A percentile compares a stretch with the other conserved stretches of the same genome.
These are phyloP conservation scores for Acheta domesticus DNA, from an alignment of 2,888 invertebrate species.

Conservation along the genomic window DNA sequence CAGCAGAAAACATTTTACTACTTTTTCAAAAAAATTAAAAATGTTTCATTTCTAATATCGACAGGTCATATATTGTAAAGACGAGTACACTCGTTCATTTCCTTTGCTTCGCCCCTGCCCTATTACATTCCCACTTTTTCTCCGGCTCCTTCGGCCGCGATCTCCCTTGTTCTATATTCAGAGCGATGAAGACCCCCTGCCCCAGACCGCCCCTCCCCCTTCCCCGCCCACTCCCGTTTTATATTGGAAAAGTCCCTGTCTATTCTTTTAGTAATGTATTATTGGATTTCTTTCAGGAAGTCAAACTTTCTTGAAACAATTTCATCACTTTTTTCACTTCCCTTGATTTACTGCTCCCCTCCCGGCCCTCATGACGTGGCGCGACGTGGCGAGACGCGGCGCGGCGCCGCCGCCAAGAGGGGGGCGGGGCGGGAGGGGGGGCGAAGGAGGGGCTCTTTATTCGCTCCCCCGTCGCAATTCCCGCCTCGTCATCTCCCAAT, in stretches of 20 bases:
- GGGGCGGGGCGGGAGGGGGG: not conserved
- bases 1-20: no score
- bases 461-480: no score
- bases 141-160: no score
- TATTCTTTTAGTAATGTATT: slow-evolving; percentile 18
- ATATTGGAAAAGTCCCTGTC: slow-evolving; percentile 2
- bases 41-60: no score
- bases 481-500: no score
- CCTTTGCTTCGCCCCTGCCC: no score
- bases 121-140: no score
- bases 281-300: slow-evolving; percentile 10
- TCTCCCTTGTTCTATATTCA: no score
- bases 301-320: slow-evolving; percentile 10
- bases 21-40: no score
- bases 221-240: not conserved
- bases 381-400: no score
- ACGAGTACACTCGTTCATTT: no score
- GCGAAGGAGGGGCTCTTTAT: not conserved
- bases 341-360: not conserved
- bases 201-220: not conserved
- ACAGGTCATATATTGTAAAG: no score
- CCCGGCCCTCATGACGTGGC: not conserved
- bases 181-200: not conserved
- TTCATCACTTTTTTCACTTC: slow-evolving; percentile 10
- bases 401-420: not conserved